Base-by-base conservation (phyloP, 1,140 invertebrate species). In the Mercenaria mercenaria region DNA sequence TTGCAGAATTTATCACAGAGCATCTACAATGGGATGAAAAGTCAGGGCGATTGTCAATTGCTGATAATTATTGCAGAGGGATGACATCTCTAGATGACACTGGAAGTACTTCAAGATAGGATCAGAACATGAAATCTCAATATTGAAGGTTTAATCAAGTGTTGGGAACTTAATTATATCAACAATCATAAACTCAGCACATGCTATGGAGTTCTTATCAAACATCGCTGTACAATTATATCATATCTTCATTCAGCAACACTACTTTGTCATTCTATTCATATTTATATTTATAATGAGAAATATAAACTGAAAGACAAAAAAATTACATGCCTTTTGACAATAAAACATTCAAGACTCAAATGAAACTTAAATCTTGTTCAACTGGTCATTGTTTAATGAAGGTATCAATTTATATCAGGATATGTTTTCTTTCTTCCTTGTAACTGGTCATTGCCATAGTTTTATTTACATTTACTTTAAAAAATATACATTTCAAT, bases 111-210 rank as follows among this genome's bases (percentile, higher is more conserved):
- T 20, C 26, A 32, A 23, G 50, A 72, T 72, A 72, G 1, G 34
- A 72, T 72, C 34, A 20, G 34, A 47, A 79, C 76, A 79, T 79
- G 76, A 79, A 79, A 79, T 79, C 43, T 23, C 76, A 79, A 79
- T 79, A 79, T 79, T 79, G 76, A 79, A 15, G 20, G 50, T 34
- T 59, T 79, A 56, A 79, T 79, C 76, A 79, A 79, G 34, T 52
- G 43, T 52, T 29, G 29, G 4, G 32, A 56, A 52, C 76, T 56
- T 79, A 79, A 52, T 79, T 79, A 79, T 79, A 56, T 56, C 76
- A 79, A 52, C 76, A 72, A 72, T 72, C 67, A 72, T 39, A 34
- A 37, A 72, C 18, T 34, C 4, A 41, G 43, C 34, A 56, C 76
- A 79, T 79, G 76, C 76, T 34, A 56, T 52, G 29, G 56, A 20